phyloP scores from a whole-genome alignment of 1,140 invertebrate genomes.

The Panagrolaimus sp. region DNA sequence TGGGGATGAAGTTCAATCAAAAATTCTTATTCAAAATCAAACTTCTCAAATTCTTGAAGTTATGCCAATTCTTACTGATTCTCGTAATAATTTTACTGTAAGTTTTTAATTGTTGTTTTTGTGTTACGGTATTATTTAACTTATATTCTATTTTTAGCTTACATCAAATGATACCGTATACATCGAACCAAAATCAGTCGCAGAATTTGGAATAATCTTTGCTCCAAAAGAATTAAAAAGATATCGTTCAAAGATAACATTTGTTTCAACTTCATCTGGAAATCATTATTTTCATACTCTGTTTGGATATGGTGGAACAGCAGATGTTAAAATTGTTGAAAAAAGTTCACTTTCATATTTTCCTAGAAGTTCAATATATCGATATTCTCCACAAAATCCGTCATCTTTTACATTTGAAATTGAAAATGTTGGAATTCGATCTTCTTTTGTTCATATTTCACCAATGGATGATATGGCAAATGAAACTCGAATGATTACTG shows the following conservation, averaged over 20 bases:
- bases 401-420: neutral
- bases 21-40: neutral
- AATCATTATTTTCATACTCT: neutral
- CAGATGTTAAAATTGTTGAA: neutral
- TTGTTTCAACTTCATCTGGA: neutral
- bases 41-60: neutral
- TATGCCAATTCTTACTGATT: neutral
- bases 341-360: neutral
- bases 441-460: neutral
- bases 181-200: too few relatives aligned
- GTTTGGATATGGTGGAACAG: neutral
- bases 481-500: neutral
- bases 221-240: neutral
- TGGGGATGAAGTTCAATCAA: neutral
- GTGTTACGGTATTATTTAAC: neutral
- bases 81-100: neutral
- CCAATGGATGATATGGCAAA: neutral
- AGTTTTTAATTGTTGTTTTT: neutral
- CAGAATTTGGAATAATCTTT: neutral
- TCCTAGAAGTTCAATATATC: neutral
- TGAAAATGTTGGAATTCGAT: neutral
- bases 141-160: neutral
- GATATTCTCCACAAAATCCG: neutral
- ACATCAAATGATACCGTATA: too few relatives aligned
- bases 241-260: neutral